Conservation (phyloP, 1,140 invertebrate genomes). For the Acyrthosiphon pisum region DNA sequence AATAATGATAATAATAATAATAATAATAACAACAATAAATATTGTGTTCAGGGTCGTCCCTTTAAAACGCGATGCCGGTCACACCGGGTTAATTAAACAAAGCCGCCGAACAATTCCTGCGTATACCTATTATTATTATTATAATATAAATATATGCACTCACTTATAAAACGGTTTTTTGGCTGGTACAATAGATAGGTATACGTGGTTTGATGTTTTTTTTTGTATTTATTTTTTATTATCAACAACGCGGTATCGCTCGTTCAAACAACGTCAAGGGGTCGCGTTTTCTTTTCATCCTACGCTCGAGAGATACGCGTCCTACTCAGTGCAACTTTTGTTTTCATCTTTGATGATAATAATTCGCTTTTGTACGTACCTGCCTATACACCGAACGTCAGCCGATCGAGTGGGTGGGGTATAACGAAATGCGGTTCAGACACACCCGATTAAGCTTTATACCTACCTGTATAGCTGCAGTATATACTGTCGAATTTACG, state of each 20-base stretch:
- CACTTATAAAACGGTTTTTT: not conserved
- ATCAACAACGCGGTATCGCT: slow-evolving; percentile 3
- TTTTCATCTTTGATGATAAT: not conserved
- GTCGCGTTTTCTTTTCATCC: slow-evolving; percentile 23
- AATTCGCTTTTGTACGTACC: not conserved
- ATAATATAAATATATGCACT: not conserved
- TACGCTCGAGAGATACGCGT: not conserved
- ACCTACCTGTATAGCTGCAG: not conserved
- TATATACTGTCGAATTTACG: not conserved
- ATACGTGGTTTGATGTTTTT: not conserved
- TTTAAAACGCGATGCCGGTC: not conserved
- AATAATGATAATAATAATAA: not conserved
- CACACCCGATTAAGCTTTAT: not conserved
- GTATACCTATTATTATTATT: not conserved
- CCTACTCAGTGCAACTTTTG: not conserved
- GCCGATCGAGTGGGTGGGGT: not conserved
- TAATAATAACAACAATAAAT: not conserved
- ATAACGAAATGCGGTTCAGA: not conserved
- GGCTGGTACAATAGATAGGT: not conserved
- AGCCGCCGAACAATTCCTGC: not conserved
- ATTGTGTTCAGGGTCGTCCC: not conserved
- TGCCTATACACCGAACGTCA: not conserved
- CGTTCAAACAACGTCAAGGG: not conserved
- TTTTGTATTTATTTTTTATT: not conserved
- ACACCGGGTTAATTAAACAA: slow-evolving; percentile 1